A percentile compares a stretch with the other conserved stretches of the same genome.
These are phyloP conservation scores for Speoplatyrhinus poulsoni DNA, from an alignment of 2,113 vertebrate genomes.

Conservation along the genomic window DNA sequence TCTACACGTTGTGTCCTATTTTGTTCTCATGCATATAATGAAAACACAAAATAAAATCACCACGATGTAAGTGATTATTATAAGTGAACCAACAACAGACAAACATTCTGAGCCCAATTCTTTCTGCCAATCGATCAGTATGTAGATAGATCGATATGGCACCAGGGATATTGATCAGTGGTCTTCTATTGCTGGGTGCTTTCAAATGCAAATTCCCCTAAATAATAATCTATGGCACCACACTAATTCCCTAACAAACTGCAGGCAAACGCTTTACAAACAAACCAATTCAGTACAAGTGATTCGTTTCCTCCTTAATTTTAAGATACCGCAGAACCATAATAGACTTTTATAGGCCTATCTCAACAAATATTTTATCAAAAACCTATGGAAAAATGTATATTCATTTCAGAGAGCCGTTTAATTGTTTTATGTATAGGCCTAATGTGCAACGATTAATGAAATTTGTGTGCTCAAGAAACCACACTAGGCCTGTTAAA, in stretches of 20 bases:
- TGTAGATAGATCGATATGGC: constrained; percentile 75
- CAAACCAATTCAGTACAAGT: constrained; percentile 42
- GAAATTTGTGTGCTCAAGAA: neutral
- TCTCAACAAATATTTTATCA: too few relatives aligned
- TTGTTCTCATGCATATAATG: neutral
- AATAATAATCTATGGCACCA: constrained; percentile 75
- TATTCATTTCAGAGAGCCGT: too few relatives aligned
- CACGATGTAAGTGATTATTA: constrained; percentile 26
- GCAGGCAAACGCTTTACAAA: constrained; percentile 69
- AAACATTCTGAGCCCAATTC: constrained; percentile 62
- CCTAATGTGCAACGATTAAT: neutral
- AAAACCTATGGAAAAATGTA: too few relatives aligned
- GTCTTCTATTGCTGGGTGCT: constrained; percentile 66
- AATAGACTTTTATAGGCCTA: neutral
- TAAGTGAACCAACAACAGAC: constrained; percentile 45
- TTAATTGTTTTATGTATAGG: too few relatives aligned
- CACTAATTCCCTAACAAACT: constrained; percentile 75
- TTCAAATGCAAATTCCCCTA: constrained; percentile 75
- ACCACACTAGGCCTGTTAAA: neutral
- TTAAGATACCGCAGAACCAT: neutral
- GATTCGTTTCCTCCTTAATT: constrained; percentile 15
- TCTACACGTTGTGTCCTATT: neutral
- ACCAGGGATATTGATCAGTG: constrained; percentile 74
- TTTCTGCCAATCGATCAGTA: constrained; percentile 71
- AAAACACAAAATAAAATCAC: neutral